These are phyloP conservation scores for Euzophera pinguis DNA, from an alignment of 2,888 invertebrate genomes.

Conservation along the genomic window DNA sequence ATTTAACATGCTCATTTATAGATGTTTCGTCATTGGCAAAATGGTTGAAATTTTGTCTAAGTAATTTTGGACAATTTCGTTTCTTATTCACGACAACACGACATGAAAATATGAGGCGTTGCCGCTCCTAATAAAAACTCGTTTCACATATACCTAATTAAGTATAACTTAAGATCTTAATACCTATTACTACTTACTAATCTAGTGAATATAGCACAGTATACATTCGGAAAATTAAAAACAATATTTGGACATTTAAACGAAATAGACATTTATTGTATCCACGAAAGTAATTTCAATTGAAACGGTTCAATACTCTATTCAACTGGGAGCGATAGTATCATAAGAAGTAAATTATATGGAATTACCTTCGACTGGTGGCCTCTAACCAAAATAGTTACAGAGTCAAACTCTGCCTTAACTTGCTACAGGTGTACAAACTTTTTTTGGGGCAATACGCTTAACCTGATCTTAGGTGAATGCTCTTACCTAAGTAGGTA, in stretches of 20 bases:
- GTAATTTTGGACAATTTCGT: too few species aligned
- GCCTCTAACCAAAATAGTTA: constrained; percentile 1
- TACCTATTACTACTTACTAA: too few species aligned
- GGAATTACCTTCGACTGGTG: constrained; percentile 7
- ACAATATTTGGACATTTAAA: too few species aligned
- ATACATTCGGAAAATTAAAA: too few species aligned
- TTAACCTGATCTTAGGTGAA: background rate
- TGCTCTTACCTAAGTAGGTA: too few species aligned
- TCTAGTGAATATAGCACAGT: too few species aligned
- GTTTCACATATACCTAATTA: too few species aligned
- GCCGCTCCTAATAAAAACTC: too few species aligned
- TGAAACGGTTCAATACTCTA: background rate
- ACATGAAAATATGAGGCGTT: too few species aligned
- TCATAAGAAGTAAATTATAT: constrained; percentile 21
- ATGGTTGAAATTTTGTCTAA: too few species aligned
- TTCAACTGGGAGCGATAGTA: background rate
- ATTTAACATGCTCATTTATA: background rate
- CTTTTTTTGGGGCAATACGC: background rate
- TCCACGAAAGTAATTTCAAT: background rate
- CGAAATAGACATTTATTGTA: background rate
- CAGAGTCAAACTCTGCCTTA: background rate
- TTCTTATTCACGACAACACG: too few species aligned
- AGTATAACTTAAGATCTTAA: too few species aligned
- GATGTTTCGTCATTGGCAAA: background rate
- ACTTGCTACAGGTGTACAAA: background rate